Base-by-base conservation (phyloP, 2,797 vertebrate genomes). In the Notolabrus celidotus region DNA sequence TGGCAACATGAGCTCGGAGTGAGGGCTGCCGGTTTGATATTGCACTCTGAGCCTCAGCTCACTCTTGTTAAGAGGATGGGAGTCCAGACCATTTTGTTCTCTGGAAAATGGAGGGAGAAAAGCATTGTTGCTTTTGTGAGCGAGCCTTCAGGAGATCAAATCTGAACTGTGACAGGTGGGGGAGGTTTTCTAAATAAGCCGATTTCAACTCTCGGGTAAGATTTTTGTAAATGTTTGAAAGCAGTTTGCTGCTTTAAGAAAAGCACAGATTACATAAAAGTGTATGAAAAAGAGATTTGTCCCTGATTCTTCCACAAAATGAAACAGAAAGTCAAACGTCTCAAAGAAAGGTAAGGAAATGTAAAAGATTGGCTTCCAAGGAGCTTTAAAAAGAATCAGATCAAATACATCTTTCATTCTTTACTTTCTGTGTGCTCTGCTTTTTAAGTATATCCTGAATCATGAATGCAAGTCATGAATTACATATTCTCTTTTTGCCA, bases 1-100 rank as follows among this genome's bases (percentile, higher is more conserved):
- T 93, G 89, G 91, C 86, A 92, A 93, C 90, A 54, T 83, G 87
- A 83, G 82, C 71, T 39, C 71, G 57, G 77, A 74, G 79, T 12
- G 34, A 25, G 73, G 71, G 71, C 68, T 59, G 79, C 55, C 11
- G 56, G 69, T 82, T 77, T 85, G 83, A 87, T 87, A 86, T 86
- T 89, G 85, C 82, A 56, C 80, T 78, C 62, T 60, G 80, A 80
- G 86, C 77, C 67, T 34, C 58, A 10, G 56, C 78, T 85, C 54
- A 23, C 42, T 83, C 65, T 65, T 74, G 78, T 85, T 80, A 77
- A 87, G 81, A 77, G 74, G 80, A 88, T 73, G 58, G 51, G 66
- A 66, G 65, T 80, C 83, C 77, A 82, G 78, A 82, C 59, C 66
- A 75, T 82, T 86, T 83, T 89, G 86, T 75, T 76, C 70, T 78